A percentile compares a stretch with the other conserved stretches of the same genome.
These are phyloP conservation scores for Ptychochromis oligacanthus DNA, from an alignment of 2,113 vertebrate genomes.

Conservation along the genomic window DNA sequence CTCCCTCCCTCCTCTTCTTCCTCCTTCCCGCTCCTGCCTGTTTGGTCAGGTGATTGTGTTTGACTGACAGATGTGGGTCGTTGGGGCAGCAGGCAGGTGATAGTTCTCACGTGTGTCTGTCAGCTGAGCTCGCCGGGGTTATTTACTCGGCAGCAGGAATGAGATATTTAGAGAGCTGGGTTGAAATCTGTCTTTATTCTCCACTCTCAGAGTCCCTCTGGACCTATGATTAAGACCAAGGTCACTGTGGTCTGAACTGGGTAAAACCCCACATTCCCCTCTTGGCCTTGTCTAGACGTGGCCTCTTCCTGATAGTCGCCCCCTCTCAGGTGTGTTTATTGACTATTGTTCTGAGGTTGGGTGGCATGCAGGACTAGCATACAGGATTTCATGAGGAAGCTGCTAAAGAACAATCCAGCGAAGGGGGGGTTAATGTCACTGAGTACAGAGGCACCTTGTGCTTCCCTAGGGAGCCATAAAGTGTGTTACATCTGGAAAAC, in stretches of 20 bases:
- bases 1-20: constrained; percentile 7
- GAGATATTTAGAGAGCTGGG: constrained; percentile 51
- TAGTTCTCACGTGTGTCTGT: constrained; percentile 73
- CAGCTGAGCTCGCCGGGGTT: constrained; percentile 43
- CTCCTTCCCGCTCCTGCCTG: constrained; percentile 38
- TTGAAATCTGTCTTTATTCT: constrained; percentile 46
- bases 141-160: constrained; percentile 47
- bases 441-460: background rate
- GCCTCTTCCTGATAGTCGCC: constrained; percentile 16
- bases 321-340: constrained; percentile 28
- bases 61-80: constrained; percentile 76
- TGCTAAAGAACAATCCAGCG: constrained; percentile 19
- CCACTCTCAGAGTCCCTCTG: background rate
- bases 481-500: constrained; percentile 14
- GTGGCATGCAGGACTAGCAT: constrained; percentile 15
- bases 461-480: constrained; percentile 4
- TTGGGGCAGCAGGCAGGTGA: constrained; percentile 57
- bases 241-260: background rate
- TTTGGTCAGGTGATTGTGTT: constrained; percentile 78
- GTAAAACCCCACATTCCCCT: background rate
- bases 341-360: constrained; percentile 39
- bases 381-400: constrained; percentile 13
- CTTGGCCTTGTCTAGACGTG: background rate
- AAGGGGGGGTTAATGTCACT: constrained; percentile 1
- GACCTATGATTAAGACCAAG: constrained; percentile 33